These are phyloP conservation scores for Epizoanthus stellaris DNA, from an alignment of 92 coral and sea anemone genomes.

Conservation along the genomic window DNA sequence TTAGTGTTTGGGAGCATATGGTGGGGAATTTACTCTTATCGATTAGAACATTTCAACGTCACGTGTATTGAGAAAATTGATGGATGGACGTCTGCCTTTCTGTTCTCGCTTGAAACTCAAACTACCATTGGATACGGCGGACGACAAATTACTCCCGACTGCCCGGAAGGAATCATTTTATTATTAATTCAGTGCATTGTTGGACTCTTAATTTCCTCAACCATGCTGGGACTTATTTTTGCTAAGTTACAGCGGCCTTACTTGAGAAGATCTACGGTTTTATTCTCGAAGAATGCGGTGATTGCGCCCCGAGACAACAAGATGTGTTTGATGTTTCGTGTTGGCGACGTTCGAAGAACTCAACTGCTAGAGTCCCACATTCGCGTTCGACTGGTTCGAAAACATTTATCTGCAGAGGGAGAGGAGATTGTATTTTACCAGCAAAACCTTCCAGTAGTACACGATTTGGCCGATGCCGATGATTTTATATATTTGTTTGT, in stretches of 20 bases:
- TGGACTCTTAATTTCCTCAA: constrained; percentile 75
- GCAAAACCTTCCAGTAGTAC: constrained; percentile 50
- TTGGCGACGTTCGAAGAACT: constrained; percentile 79
- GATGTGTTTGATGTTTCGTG: constrained; percentile 75
- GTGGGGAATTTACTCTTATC: constrained; percentile 86
- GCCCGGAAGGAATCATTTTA: constrained; percentile 80
- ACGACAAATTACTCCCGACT: constrained; percentile 75
- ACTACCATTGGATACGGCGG: constrained; percentile 85
- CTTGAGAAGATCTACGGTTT: constrained; percentile 59
- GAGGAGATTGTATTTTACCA: constrained; percentile 64
- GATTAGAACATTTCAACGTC: constrained; percentile 50
- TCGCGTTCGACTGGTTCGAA: constrained; percentile 68
- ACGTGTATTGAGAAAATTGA: constrained; percentile 84
- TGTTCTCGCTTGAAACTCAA: constrained; percentile 85
- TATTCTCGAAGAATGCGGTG: constrained; percentile 72
- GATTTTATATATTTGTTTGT: constrained; percentile 71
- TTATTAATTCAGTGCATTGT: constrained; percentile 74
- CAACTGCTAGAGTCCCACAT: constrained; percentile 76
- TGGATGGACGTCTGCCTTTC: constrained; percentile 72
- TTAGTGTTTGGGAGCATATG: constrained; percentile 86
- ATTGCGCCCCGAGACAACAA: constrained; percentile 77
- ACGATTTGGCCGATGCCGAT: constrained; percentile 65
- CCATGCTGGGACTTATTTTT: constrained; percentile 75
- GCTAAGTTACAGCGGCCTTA: constrained; percentile 80
- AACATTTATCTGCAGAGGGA: constrained; percentile 65